These are phyloP conservation scores for Drosophila melanica DNA, from an alignment of 1,140 invertebrate species.

Conservation along the genomic window DNA sequence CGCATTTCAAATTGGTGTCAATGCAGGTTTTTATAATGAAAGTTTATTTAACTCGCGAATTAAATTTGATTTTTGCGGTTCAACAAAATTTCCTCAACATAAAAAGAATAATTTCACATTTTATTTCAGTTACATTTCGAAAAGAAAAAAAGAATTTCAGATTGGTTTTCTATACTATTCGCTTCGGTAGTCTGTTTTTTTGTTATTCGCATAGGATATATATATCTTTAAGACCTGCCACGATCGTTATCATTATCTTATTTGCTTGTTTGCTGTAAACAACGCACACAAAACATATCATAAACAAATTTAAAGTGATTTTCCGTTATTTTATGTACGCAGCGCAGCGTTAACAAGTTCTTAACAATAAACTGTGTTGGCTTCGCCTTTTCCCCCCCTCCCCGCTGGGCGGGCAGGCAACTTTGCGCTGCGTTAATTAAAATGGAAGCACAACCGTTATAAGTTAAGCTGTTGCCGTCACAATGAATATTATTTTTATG, in stretches of 20 bases:
- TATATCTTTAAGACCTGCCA: neutral
- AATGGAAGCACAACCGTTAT: too few species aligned
- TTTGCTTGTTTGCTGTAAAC: conserved; percentile 3
- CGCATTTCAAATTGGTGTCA: neutral
- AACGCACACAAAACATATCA: neutral
- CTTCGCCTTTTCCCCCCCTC: too few species aligned
- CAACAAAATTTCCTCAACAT: too few species aligned
- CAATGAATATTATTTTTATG: too few species aligned
- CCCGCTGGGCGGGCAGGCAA: neutral
- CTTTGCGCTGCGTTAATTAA: too few species aligned
- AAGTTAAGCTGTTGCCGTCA: too few species aligned
- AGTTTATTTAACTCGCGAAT: neutral
- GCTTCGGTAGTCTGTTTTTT: neutral
- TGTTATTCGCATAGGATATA: neutral
- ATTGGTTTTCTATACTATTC: neutral
- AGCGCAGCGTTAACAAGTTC: conserved; percentile 16
- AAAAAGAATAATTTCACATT: too few species aligned
- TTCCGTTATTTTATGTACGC: neutral
- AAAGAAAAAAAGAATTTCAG: neutral
- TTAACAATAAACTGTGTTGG: neutral
- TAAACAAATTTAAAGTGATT: conserved; percentile 1
- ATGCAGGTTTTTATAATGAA: neutral
- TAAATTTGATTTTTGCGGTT: neutral
- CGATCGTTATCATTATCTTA: neutral
- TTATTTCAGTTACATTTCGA: too few species aligned